phyloP scores from a whole-genome alignment of 2,888 invertebrate species.

The Leptothorax acervorum region DNA sequence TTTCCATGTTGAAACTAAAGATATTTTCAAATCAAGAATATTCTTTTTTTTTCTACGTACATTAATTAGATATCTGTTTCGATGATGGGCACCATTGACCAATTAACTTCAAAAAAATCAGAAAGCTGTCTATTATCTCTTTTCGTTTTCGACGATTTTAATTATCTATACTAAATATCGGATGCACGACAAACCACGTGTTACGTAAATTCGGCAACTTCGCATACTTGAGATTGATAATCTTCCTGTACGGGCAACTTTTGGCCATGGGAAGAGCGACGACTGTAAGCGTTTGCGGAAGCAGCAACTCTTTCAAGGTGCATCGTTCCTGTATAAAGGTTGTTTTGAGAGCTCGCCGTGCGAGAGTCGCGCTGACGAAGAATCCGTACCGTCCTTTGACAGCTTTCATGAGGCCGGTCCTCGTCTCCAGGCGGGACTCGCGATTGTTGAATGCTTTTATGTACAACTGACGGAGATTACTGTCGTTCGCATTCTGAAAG shows the following conservation, averaged over 20 bases:
- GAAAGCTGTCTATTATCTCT: background rate
- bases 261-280: slow-evolving; percentile 88
- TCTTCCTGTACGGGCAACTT: slow-evolving; percentile 87
- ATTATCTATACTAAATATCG: background rate
- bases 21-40: too few species aligned
- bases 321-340: slow-evolving; percentile 86
- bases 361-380: slow-evolving; percentile 88
- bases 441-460: slow-evolving; percentile 83
- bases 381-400: slow-evolving; percentile 88
- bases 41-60: too few species aligned
- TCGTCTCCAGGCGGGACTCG: slow-evolving; percentile 79
- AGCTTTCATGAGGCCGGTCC: slow-evolving; percentile 86
- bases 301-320: slow-evolving; percentile 87
- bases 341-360: slow-evolving; percentile 86
- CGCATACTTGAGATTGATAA: slow-evolving; percentile 87
- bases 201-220: background rate
- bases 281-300: slow-evolving; percentile 87
- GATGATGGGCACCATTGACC: background rate
- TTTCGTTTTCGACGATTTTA: background rate
- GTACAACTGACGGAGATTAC: slow-evolving; percentile 86
- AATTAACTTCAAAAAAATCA: background rate
- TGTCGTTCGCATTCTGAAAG: slow-evolving; percentile 87
- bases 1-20: too few species aligned
- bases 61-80: background rate
- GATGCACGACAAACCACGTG: background rate